Conservation (phyloP, 2,888 invertebrate species). For the Argynnis bischoffii region DNA sequence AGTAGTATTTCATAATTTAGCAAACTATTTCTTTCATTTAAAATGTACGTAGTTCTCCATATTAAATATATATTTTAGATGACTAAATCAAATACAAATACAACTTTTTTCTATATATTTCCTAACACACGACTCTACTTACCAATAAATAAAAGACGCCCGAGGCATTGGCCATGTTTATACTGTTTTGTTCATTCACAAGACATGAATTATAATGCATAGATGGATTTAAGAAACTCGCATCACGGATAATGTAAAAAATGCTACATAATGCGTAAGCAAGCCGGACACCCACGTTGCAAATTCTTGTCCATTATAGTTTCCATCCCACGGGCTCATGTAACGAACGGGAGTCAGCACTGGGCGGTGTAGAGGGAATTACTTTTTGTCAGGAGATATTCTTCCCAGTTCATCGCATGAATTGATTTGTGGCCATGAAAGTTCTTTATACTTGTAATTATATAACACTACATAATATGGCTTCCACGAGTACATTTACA, state of each 20-base stretch:
- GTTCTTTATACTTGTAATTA: conserved; percentile 30
- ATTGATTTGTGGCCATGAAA: conserved; percentile 33
- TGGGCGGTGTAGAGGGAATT: conserved; percentile 67
- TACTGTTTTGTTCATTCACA: conserved; percentile 64
- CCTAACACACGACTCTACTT: conserved; percentile 29
- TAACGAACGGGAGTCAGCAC: conserved; percentile 70
- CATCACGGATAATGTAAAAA: conserved; percentile 58
- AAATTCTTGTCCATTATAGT: conserved; percentile 65
- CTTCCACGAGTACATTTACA: conserved; percentile 28
- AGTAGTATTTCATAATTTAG: too few species aligned
- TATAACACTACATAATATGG: conserved; percentile 31
- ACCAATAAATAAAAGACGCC: conserved; percentile 24
- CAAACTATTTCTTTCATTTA: too few species aligned
- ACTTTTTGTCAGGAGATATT: conserved; percentile 62
- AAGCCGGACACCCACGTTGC: conserved; percentile 77
- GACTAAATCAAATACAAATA: neutral
- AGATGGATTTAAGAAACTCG: conserved; percentile 57
- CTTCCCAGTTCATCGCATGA: conserved; percentile 61
- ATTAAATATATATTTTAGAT: neutral
- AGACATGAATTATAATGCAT: conserved; percentile 65
- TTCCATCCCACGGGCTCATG: conserved; percentile 74
- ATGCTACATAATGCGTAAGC: conserved; percentile 63
- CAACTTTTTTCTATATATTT: neutral
- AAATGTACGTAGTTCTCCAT: too few species aligned
- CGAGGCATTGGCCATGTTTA: conserved; percentile 51